Evolutionary conservation across 2,888 invertebrate species (phyloP).

Genomic region (Tipula confusa): DNA sequence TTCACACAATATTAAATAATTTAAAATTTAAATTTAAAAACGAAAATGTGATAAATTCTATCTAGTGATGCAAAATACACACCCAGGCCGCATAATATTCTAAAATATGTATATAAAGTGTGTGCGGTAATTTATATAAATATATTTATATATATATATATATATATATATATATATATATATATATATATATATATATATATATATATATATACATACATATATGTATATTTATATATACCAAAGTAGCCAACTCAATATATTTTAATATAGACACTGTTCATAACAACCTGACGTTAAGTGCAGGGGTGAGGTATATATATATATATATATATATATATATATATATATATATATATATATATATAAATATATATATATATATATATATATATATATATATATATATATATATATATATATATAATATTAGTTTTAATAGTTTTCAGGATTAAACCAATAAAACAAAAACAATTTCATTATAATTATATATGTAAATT

Average conservation of each 20-base stretch:
- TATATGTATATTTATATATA: no score
- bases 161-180: no score
- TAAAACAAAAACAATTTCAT: constrained; percentile 12
- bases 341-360: no score
- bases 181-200: no score
- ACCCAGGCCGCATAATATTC: background rate
- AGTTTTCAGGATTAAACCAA: background rate
- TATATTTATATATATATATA: no score
- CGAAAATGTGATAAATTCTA: background rate
- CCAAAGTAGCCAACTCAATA: background rate
- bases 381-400: no score
- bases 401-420: no score
- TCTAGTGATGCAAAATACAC: background rate
- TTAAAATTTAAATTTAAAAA: constrained; percentile 7
- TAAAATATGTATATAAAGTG: background rate
- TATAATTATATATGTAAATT: constrained; percentile 20
- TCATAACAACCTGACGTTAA: background rate
- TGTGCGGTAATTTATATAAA: background rate
- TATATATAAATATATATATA: no score
- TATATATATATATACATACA: no score
- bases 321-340: no score
- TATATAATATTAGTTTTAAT: no score
- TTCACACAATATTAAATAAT: constrained; percentile 34
- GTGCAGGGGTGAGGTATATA: background rate
- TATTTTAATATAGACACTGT: background rate